phyloP scores from a whole-genome alignment of 1,140 invertebrate species.

The Stratiolaelaps scimitus region DNA sequence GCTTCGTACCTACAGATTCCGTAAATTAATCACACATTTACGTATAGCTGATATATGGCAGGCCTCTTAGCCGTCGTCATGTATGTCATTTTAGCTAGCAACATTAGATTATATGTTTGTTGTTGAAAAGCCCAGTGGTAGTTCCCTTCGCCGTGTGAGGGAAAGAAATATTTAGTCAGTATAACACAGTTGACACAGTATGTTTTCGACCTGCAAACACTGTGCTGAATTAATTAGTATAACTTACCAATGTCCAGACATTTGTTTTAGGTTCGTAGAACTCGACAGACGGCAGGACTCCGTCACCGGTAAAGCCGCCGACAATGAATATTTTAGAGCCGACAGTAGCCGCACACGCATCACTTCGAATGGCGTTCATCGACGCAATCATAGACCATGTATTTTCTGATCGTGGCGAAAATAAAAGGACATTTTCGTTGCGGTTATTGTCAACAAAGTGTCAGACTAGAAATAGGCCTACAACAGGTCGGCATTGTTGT shows the following conservation, averaged over 20 bases:
- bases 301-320: conserved; percentile 14
- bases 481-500: no score
- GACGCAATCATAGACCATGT: conserved; percentile 39
- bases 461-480: no score
- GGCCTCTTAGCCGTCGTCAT: no score
- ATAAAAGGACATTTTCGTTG: no score
- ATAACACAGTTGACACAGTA: neutral
- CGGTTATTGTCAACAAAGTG: no score
- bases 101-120: no score
- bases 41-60: no score
- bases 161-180: neutral
- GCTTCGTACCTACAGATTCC: neutral
- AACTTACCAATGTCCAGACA: conserved; percentile 16
- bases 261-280: conserved; percentile 18
- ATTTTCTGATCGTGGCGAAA: conserved; percentile 40
- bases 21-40: no score
- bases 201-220: neutral
- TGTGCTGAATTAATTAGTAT: neutral
- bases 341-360: conserved; percentile 38
- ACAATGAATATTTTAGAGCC: conserved; percentile 34
- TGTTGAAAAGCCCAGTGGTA: no score
- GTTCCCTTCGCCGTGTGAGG: no score
- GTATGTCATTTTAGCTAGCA: no score
- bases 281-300: conserved; percentile 14
- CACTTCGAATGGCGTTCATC: conserved; percentile 40